These are phyloP conservation scores for Alligator mississippiensis DNA, from an alignment of 2,113 vertebrate species.

Conservation along the genomic window DNA sequence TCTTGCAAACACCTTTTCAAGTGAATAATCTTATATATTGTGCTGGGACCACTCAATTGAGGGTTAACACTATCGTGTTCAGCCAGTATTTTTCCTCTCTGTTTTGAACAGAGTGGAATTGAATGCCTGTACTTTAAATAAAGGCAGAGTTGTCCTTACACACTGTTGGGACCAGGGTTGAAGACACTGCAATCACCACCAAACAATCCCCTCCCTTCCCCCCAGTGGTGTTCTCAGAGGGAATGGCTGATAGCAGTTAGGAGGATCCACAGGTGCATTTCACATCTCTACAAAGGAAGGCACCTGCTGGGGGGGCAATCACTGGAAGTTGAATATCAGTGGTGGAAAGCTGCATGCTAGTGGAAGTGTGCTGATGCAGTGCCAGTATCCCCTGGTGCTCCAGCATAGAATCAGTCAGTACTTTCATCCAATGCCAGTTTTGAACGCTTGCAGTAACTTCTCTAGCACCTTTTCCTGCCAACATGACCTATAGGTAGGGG, in stretches of 20 bases:
- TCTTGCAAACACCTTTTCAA: background rate
- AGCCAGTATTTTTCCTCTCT: rapidly evolving
- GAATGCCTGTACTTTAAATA: background rate
- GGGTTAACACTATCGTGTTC: background rate
- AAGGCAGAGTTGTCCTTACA: rapidly evolving
- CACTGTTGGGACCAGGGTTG: background rate
- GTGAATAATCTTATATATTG: background rate
- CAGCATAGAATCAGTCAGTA: background rate
- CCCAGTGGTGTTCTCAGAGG: background rate
- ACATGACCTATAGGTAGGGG: background rate
- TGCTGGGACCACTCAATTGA: rapidly evolving
- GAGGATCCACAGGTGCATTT: background rate
- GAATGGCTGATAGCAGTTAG: background rate
- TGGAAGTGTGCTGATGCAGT: background rate
- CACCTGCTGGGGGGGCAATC: background rate
- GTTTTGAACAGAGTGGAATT: background rate
- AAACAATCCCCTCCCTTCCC: background rate
- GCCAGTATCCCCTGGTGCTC: rapidly evolving
- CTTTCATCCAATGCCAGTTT: background rate
- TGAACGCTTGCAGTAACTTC: background rate
- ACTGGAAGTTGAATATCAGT: rapidly evolving
- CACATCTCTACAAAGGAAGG: rapidly evolving
- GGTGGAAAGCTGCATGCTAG: background rate
- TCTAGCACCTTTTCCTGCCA: background rate
- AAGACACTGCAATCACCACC: background rate